These are phyloP conservation scores for Leptura quadrifasciata DNA, from an alignment of 2,888 invertebrate species.

Conservation along the genomic window DNA sequence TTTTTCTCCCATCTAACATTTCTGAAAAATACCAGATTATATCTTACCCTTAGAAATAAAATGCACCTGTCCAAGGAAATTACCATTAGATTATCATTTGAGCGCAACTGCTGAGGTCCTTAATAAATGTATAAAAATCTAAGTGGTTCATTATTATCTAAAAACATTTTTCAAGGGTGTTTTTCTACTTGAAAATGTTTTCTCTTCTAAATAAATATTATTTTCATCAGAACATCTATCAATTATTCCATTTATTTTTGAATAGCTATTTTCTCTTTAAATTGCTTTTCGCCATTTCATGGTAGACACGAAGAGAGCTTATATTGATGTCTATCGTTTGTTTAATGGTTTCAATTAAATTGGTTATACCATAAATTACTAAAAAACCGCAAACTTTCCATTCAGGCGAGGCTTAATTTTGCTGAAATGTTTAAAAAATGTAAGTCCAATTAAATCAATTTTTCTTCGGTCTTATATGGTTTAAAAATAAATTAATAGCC, in stretches of 20 bases:
- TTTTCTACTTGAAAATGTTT: neutral
- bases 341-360: conserved; percentile 37
- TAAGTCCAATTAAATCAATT: conserved; percentile 3
- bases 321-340: conserved; percentile 29
- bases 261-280: conserved; percentile 32
- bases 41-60: too few relatives aligned
- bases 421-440: neutral
- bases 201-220: conserved; percentile 19
- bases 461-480: neutral
- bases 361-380: conserved; percentile 26
- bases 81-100: too few relatives aligned
- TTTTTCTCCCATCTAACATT: too few relatives aligned
- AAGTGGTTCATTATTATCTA: neutral
- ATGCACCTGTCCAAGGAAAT: too few relatives aligned
- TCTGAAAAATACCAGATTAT: too few relatives aligned
- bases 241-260: conserved; percentile 36
- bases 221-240: conserved; percentile 18
- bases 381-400: conserved; percentile 1
- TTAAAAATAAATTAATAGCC: neutral
- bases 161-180: neutral
- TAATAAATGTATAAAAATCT: too few relatives aligned
- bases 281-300: conserved; percentile 31
- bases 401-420: conserved; percentile 1
- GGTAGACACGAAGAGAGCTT: conserved; percentile 18
- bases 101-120: too few relatives aligned